Base-by-base conservation (phyloP, 2,113 vertebrate genomes). In the Colistium nudipinnis region DNA sequence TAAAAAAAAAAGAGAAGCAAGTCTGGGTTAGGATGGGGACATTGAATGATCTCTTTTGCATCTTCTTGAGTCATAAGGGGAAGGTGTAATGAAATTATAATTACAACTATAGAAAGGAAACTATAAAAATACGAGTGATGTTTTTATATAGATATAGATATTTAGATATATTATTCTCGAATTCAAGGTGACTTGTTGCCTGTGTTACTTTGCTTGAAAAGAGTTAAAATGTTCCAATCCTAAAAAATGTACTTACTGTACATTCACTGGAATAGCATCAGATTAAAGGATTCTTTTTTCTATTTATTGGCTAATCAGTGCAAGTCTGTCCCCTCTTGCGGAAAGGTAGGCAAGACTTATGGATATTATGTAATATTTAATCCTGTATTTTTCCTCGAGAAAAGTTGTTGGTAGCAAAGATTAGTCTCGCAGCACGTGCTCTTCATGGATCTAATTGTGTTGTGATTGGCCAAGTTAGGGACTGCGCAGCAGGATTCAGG, bases 391-490 rank as follows among this genome's bases (percentile, higher is more conserved):
- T 45, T 19, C 36, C 22, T 64, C 55, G 5, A 14, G 25, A 38
- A 30, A 14, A 22, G 31, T 12, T 53, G 33, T 51, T n/a, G 14
- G 19, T 2, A 33, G 49, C 30, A 45, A 8, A 13, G 25, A 31
- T 48, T 30, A 41, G 20, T 17, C 49, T 60, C 3, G 43, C 47
- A 6, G 28, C 55, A 74, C 5, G 1, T 75, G 70, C 2, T 12
- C 35, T 13, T 31, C 61, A 31, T 4, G 44, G n/a, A 28, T 38
- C 52, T 72, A 4, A 14, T n/a, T 20, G 44, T 16, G n/a, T 20
- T 38, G 38, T 47, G 49, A 70, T 62, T 35, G 28, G n/a, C n/a
- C n/a, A n/a, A n/a, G n/a, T 36, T 19, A 57, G 70, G 45, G 39
- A 56, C 57, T 59, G 28, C 61, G n/a, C 25, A 63, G 38, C 1